These are phyloP conservation scores for Falco peregrinus DNA, from an alignment of 2,797 vertebrate species.

Conservation along the genomic window DNA sequence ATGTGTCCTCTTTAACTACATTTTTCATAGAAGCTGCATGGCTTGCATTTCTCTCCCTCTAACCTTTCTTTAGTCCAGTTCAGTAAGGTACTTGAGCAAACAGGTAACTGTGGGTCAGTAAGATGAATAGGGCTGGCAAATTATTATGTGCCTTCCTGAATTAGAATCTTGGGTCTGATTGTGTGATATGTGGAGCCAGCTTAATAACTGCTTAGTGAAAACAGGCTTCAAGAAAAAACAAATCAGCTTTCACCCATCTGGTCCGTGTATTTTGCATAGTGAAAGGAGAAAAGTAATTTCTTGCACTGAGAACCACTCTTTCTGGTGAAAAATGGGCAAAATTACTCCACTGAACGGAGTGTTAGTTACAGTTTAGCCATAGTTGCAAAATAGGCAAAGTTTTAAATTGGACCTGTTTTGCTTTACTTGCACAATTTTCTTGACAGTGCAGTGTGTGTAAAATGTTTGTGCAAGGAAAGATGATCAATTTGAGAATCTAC, in stretches of 20 bases:
- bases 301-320: background rate
- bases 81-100: background rate
- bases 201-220: background rate
- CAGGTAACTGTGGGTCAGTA: background rate
- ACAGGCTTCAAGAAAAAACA: background rate
- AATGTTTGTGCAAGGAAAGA: background rate
- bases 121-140: background rate
- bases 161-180: background rate
- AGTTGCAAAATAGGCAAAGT: background rate
- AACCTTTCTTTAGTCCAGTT: background rate
- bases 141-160: background rate
- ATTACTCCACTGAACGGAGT: background rate
- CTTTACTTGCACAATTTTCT: background rate
- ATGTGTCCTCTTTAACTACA: background rate
- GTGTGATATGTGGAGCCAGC: background rate
- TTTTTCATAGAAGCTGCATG: background rate
- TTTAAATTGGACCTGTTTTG: background rate
- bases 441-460: background rate
- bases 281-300: background rate
- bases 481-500: background rate
- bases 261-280: fast-evolving
- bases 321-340: background rate
- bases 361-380: background rate
- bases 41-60: background rate
- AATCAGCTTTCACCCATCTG: background rate